Conservation (phyloP, 2,888 invertebrate species). For the Cephus runcator region DNA sequence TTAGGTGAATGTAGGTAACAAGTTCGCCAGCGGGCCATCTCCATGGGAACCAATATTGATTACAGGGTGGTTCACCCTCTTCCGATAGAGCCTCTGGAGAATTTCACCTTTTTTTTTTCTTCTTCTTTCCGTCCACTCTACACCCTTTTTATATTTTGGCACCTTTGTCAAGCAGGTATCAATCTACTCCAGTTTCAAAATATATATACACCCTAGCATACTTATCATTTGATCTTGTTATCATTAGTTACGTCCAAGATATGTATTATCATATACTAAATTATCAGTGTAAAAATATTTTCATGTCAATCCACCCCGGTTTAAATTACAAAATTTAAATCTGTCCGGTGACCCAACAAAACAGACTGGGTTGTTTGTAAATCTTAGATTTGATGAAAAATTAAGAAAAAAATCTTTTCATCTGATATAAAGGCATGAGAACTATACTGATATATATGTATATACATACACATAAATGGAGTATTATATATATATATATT, state of each 20-base stretch:
- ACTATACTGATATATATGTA: not conserved
- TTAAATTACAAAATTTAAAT: not conserved
- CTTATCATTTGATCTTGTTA: not conserved
- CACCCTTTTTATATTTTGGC: not conserved
- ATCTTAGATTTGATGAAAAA: not conserved
- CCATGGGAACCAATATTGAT: conserved; percentile 64
- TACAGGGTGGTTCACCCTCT: conserved; percentile 33
- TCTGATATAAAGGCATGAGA: not conserved
- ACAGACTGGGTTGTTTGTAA: not conserved
- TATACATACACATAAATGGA: not conserved
- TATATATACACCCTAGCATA: not conserved
- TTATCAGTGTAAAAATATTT: too few relatives aligned
- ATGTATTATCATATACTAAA: too few relatives aligned
- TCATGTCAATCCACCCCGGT: not conserved
- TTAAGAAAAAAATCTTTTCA: not conserved
- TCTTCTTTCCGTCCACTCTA: not conserved
- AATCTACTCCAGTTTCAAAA: not conserved
- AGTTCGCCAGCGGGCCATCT: conserved; percentile 54
- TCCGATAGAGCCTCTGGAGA: not conserved
- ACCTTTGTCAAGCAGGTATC: not conserved
- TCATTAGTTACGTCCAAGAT: not conserved
- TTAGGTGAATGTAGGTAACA: conserved; percentile 59
- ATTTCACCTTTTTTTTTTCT: not conserved
- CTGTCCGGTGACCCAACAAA: not conserved
- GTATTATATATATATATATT: not conserved